Base-by-base conservation (phyloP, 2,113 vertebrate genomes). In the Carassius carassius region DNA sequence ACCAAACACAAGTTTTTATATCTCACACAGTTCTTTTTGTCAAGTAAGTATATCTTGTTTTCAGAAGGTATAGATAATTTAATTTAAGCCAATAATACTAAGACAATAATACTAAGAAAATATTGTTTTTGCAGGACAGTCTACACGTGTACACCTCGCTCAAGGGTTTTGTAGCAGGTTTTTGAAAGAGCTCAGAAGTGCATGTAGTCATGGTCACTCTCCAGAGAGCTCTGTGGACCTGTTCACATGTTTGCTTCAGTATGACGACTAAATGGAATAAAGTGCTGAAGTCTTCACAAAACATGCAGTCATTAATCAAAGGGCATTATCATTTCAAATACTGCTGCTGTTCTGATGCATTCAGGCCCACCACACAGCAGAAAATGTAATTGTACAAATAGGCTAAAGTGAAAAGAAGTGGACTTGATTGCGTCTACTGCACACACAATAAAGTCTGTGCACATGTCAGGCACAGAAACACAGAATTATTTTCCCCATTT, bases 251-350 rank as follows among this genome's bases (percentile, higher is more conserved):
- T 76, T 76, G 23, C 74, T 76, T 32, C 16, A 32, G 74, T 54
- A 51, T 12, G 47, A 76, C 23, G 49, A 32, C 74, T 54, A 51
- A 76, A 32, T 54, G 25, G 49, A 54, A 49, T 4, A 76, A 74
- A 74, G 12, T 3, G 70, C 70, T 74, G 25, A 76, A 76, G 16
- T 76, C 74, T 29, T 29, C 41, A 10, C 72, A 23, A 9, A 25
- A 54, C 74, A 76, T 76, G 47, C 14, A 51, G 74, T 51, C 74
- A 54, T 76, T 76, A 76, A 54, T 76, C 74, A 76, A 19, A 54
- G 47, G 44, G 14, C 47, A 76, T 54, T 54, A 76, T 76, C 74
- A 32, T 54, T 49, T 54, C 74, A 51, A 32, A 54, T 54, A 76
- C 74, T 32, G 23, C 47, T 76, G 47, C 47, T 17, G 47, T 17